phyloP scores from a whole-genome alignment of 1,140 invertebrate species.

The Holotrichia oblita region DNA sequence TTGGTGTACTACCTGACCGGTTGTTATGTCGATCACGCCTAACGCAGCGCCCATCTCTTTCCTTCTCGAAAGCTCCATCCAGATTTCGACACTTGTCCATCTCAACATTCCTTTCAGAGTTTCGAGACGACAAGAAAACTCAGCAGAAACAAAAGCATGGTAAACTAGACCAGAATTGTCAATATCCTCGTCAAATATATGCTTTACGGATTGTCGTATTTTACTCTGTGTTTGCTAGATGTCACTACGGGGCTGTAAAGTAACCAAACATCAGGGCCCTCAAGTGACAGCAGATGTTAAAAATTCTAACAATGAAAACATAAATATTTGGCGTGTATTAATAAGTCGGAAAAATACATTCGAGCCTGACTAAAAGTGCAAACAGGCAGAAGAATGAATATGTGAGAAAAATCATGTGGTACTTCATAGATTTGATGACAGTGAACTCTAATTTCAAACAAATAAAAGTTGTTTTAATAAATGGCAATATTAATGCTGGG shows the following conservation, averaged over 20 bases:
- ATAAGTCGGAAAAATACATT: constrained; percentile 28
- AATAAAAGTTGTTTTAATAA: too few species aligned
- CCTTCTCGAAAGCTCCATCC: not conserved
- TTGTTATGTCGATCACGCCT: not conserved
- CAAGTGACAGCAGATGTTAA: constrained; percentile 47
- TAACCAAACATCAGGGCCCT: constrained; percentile 52
- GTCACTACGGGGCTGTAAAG: constrained; percentile 57
- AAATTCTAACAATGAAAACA: constrained; percentile 38
- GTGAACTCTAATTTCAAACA: too few species aligned
- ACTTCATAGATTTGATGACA: too few species aligned
- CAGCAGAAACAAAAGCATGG: constrained; percentile 48
- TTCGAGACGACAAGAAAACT: constrained; percentile 46
- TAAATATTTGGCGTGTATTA: constrained; percentile 36
- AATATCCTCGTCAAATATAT: constrained; percentile 57
- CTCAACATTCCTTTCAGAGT: constrained; percentile 32
- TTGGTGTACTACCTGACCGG: not conserved
- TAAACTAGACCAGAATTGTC: constrained; percentile 52
- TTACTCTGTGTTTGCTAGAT: constrained; percentile 57
- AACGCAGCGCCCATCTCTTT: not conserved
- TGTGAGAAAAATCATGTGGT: not conserved
- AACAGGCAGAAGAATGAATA: not conserved
- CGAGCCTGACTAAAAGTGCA: constrained; percentile 1
- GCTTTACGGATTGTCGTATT: constrained; percentile 58
- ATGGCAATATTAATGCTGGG: too few species aligned
- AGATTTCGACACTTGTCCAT: not conserved